Conservation (phyloP, 2,113 vertebrate species). For the Globicephala melas region DNA sequence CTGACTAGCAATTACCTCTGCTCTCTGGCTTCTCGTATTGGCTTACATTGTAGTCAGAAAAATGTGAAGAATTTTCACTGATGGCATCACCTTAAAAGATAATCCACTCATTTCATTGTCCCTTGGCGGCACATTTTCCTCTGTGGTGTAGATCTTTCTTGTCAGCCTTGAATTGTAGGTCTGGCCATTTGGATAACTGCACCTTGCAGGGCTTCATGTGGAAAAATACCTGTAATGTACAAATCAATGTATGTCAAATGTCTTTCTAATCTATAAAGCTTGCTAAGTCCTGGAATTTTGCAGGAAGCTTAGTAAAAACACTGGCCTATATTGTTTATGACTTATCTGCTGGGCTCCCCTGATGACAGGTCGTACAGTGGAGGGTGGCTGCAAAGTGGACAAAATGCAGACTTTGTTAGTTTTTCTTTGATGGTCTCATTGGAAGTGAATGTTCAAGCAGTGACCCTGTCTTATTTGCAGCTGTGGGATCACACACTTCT, state of each 20-base stretch:
- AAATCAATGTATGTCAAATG: not conserved
- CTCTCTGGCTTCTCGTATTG: not conserved
- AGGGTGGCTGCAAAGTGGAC: not conserved
- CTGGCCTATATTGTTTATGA: not conserved
- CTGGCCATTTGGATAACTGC: not conserved
- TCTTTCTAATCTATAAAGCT: not conserved
- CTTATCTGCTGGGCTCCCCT: not conserved
- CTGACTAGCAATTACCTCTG: constrained; percentile 32
- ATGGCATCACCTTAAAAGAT: not conserved
- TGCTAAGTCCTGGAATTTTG: not conserved
- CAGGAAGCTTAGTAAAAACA: not conserved
- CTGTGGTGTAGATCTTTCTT: not conserved
- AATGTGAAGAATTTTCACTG: not conserved
- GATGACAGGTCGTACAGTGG: not conserved
- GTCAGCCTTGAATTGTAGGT: not conserved
- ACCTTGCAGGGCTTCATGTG: not conserved
- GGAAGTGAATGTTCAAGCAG: not conserved
- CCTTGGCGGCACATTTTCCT: not conserved
- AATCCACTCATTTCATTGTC: not conserved
- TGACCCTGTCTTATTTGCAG: not conserved
- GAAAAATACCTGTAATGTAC: not conserved
- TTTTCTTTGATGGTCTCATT: not conserved
- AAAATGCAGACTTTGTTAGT: not conserved
- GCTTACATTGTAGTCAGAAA: not conserved
- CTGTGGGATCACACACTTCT: not conserved